Conservation (phyloP, 2,888 invertebrate genomes). For the Syrphus vitripennis region DNA sequence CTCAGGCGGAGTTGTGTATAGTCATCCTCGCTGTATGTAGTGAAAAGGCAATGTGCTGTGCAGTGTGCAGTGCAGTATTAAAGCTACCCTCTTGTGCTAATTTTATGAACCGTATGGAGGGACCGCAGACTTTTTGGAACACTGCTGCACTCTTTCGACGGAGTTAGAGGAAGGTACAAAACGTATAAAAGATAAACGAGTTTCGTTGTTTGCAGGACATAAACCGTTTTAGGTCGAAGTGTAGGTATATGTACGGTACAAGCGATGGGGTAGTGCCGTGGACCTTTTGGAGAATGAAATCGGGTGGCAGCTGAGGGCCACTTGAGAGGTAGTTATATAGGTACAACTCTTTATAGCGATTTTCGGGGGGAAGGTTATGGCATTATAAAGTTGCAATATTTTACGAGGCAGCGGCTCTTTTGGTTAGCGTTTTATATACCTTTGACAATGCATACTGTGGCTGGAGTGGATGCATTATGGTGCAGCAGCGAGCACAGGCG, state of each 20-base stretch:
- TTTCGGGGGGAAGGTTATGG: slow-evolving; percentile 17
- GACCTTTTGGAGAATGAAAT: not conserved
- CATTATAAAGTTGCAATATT: slow-evolving; percentile 67
- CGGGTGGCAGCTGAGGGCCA: slow-evolving; percentile 38
- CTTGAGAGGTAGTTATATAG: too few species aligned
- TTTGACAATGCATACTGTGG: slow-evolving; percentile 5
- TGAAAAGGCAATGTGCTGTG: slow-evolving; percentile 46
- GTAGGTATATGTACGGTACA: slow-evolving; percentile 31
- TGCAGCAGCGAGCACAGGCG: slow-evolving; percentile 16
- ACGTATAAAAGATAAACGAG: slow-evolving; percentile 68
- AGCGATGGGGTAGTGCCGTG: slow-evolving; percentile 26
- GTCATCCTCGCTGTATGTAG: slow-evolving; percentile 3
- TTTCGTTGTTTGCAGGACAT: slow-evolving; percentile 71
- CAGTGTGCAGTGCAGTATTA: not conserved
- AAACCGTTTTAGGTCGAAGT: slow-evolving; percentile 67
- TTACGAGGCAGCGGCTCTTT: slow-evolving; percentile 57
- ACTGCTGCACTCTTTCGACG: slow-evolving; percentile 53
- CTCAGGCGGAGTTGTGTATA: slow-evolving; percentile 29
- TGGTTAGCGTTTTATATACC: slow-evolving; percentile 51
- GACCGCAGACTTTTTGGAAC: slow-evolving; percentile 57
- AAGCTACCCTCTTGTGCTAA: slow-evolving; percentile 62
- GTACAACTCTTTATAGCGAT: slow-evolving; percentile 33
- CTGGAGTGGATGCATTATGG: slow-evolving; percentile 51
- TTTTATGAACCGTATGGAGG: slow-evolving; percentile 62
- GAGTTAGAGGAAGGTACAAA: slow-evolving; percentile 35